Conservation (phyloP, 2,113 vertebrate genomes). For the Ginglymostoma cirratum region DNA sequence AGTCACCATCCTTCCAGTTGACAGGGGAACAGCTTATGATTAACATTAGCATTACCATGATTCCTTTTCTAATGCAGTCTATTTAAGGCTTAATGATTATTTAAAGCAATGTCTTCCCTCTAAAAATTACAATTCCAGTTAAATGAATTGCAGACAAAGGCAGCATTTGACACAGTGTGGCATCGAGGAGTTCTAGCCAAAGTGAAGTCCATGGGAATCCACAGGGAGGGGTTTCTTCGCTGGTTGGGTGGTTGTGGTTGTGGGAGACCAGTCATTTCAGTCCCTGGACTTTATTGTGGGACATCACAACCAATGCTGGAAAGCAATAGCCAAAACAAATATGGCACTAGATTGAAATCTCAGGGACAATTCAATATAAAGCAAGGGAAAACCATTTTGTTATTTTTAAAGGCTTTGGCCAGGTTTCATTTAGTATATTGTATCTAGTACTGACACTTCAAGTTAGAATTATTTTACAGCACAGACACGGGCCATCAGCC, state of each 20-base stretch:
- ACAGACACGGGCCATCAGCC: background rate
- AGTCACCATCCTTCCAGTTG: background rate
- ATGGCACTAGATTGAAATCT: background rate
- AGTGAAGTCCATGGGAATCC: too few species aligned
- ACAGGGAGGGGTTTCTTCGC: too few species aligned
- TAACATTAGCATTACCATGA: background rate
- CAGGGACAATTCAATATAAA: background rate
- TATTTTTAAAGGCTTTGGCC: background rate
- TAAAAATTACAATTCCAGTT: background rate
- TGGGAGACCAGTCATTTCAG: background rate
- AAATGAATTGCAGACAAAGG: background rate
- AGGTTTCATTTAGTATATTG: background rate
- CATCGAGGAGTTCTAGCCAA: too few species aligned
- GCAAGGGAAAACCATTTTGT: background rate
- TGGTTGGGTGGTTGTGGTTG: background rate
- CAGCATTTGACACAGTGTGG: too few species aligned
- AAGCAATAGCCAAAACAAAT: background rate
- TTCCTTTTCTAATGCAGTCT: background rate
- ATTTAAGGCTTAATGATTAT: background rate
- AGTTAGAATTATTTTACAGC: background rate
- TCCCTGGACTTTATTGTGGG: background rate
- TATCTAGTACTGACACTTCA: too few species aligned
- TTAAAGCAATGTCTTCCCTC: background rate
- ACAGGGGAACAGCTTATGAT: background rate
- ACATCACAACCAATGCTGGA: background rate